phyloP scores from a whole-genome alignment of 1,140 invertebrate genomes.

The Cecropterus lyciades region DNA sequence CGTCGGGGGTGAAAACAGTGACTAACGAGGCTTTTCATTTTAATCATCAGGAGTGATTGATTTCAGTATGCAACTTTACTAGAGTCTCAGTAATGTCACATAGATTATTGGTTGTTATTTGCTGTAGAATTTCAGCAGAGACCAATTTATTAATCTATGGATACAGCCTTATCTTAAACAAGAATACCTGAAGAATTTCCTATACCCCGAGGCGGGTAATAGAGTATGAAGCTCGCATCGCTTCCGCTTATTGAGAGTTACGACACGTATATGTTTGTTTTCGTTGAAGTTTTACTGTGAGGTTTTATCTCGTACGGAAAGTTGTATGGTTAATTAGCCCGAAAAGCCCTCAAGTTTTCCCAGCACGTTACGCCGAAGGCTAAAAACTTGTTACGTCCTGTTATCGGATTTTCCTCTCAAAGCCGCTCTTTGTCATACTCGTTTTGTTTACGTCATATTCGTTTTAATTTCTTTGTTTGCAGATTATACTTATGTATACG shows the following conservation, averaged over 20 bases:
- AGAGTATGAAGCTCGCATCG: slow-evolving; percentile 27
- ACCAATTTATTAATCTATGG: too few species aligned
- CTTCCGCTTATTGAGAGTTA: slow-evolving; percentile 37
- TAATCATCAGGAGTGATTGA: too few species aligned
- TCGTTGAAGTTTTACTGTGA: slow-evolving; percentile 41
- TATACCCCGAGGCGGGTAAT: slow-evolving; percentile 15
- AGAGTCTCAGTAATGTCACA: too few species aligned
- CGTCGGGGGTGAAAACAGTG: too few species aligned
- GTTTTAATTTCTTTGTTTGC: slow-evolving; percentile 7
- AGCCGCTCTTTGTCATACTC: slow-evolving; percentile 29
- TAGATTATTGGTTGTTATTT: too few species aligned
- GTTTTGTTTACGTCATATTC: slow-evolving; percentile 16
- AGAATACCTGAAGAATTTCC: slow-evolving; percentile 22
- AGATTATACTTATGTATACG: too few species aligned
- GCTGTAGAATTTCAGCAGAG: too few species aligned
- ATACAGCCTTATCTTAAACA: too few species aligned
- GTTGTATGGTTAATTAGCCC: slow-evolving; percentile 72
- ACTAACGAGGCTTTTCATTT: too few species aligned
- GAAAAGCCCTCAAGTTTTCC: slow-evolving; percentile 66
- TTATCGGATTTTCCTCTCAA: slow-evolving; percentile 47
- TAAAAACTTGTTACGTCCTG: slow-evolving; percentile 61
- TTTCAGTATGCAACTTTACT: too few species aligned
- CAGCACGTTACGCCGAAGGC: slow-evolving; percentile 64
- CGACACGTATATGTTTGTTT: slow-evolving; percentile 50
- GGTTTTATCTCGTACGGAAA: slow-evolving; percentile 62